Evolutionary conservation across 2,113 vertebrate genomes (phyloP).

Genomic region (Muscicapa adusta): DNA sequence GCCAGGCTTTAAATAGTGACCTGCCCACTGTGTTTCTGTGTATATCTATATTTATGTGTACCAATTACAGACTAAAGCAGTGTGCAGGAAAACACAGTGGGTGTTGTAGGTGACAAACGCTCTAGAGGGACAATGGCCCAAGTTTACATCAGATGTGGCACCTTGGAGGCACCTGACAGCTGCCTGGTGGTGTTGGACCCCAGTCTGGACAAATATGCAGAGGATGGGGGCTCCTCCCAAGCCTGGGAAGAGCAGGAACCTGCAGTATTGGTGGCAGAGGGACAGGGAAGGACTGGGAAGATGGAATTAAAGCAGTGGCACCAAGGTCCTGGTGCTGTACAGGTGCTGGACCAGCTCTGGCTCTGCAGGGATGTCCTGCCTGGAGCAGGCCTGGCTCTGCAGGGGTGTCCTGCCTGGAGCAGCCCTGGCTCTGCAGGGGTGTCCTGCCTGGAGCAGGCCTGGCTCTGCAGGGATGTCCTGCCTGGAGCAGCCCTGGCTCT

Average conservation of each 20-base stretch:
- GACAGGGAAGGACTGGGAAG: background rate
- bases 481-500: no score
- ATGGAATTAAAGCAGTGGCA: background rate
- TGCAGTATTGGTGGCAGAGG: background rate
- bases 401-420: no score
- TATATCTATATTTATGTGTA: background rate
- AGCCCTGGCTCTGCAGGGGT: background rate
- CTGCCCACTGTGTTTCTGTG: background rate
- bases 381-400: no score
- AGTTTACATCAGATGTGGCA: background rate
- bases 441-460: no score
- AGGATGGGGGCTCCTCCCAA: background rate
- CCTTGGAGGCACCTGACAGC: background rate
- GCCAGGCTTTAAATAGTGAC: conserved; percentile 2
- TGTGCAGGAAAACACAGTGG: background rate
- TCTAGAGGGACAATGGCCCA: background rate
- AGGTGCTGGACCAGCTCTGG: background rate
- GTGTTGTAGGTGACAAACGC: background rate
- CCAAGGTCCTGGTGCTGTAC: accelerated
- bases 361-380: no score
- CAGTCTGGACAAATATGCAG: no score
- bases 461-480: no score
- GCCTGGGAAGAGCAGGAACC: background rate
- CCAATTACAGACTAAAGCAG: background rate
- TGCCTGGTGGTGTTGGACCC: background rate